These are phyloP conservation scores for Melanostoma mellinum DNA, from an alignment of 2,888 invertebrate species.

Conservation along the genomic window DNA sequence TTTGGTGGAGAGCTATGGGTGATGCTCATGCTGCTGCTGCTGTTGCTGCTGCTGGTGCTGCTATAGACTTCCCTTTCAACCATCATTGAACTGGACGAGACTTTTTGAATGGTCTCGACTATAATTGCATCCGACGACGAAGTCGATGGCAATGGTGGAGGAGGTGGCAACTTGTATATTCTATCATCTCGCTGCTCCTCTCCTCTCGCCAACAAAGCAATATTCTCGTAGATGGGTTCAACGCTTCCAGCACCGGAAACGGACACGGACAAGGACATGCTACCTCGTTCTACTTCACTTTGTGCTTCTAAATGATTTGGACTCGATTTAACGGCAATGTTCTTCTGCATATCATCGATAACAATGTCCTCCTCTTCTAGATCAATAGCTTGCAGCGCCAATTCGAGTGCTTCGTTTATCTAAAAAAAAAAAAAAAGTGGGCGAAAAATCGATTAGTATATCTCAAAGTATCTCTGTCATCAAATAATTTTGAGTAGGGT, in stretches of 20 bases:
- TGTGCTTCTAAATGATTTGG: constrained; percentile 62
- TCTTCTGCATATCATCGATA: constrained; percentile 57
- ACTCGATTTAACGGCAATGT: constrained; percentile 78
- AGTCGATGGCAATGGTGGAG: constrained; percentile 66
- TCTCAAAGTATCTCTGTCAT: constrained; percentile 9
- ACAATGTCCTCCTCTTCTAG: constrained; percentile 76
- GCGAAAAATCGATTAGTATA: constrained; percentile 64
- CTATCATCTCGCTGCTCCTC: constrained; percentile 76
- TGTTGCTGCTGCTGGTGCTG: constrained; percentile 19
- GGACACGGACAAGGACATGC: no score
- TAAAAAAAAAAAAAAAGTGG: constrained; percentile 77
- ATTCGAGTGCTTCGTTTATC: constrained; percentile 86
- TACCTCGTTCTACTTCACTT: constrained; percentile 30
- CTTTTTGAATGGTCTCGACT: constrained; percentile 73
- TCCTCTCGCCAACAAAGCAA: constrained; percentile 77
- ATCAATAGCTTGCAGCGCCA: constrained; percentile 86
- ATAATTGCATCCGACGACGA: constrained; percentile 47
- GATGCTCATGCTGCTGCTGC: no score
- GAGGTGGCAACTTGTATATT: constrained; percentile 44
- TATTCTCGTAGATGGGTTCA: constrained; percentile 83
- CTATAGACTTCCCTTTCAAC: constrained; percentile 32
- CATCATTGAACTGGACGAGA: constrained; percentile 74
- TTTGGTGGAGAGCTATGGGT: constrained; percentile 41
- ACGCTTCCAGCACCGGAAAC: neutral
- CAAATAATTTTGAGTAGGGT: constrained; percentile 16